Evolutionary conservation across 2,797 vertebrate genomes (phyloP).

Genomic region (Petrocephalus schoutedeni): DNA sequence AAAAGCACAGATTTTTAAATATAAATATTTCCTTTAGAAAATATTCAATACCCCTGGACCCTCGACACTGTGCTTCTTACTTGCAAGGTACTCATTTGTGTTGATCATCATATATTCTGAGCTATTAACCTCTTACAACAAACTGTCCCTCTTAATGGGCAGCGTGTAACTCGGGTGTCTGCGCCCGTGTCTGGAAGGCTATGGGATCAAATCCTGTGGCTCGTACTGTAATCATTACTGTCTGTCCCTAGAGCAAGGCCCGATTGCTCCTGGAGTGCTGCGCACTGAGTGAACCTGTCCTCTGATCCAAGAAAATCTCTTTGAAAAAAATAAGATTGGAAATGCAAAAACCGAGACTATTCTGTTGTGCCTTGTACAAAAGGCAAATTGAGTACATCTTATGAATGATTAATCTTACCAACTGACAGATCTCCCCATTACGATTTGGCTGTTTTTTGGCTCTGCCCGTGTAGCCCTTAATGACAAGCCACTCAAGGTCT

Average conservation of each 20-base stretch:
- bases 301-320: neutral
- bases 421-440: neutral
- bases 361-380: neutral
- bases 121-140: neutral
- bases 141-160: neutral
- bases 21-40: too few relatives aligned
- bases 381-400: neutral
- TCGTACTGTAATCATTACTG: neutral
- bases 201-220: neutral
- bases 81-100: neutral
- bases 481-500: neutral
- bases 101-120: neutral
- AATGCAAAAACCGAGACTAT: neutral
- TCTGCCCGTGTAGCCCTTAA: neutral
- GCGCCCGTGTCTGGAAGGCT: neutral
- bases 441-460: neutral
- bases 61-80: neutral
- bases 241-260: neutral
- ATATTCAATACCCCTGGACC: too few relatives aligned
- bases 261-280: neutral
- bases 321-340: neutral
- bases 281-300: neutral
- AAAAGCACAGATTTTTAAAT: too few relatives aligned
- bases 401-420: neutral
- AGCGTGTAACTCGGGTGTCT: neutral